phyloP scores from a whole-genome alignment of 2,113 vertebrate genomes.

The Eurystomus gularis region DNA sequence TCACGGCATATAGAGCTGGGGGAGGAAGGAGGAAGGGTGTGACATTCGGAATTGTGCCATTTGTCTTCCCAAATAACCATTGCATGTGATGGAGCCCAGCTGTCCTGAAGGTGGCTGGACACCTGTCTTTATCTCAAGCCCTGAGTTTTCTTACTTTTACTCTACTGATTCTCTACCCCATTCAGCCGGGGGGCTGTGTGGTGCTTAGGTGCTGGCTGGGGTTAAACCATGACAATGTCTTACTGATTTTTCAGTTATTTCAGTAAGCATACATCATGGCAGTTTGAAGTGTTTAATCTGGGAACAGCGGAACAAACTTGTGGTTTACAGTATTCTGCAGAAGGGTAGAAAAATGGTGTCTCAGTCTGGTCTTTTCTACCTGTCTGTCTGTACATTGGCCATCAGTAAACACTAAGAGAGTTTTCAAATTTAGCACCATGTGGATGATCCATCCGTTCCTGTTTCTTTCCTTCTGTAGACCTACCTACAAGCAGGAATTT shows the following conservation, averaged over 20 bases:
- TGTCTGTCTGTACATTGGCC: fast-evolving
- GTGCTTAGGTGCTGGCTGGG: background rate
- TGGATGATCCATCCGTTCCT: background rate
- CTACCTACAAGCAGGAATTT: background rate
- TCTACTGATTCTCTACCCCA: background rate
- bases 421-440: background rate
- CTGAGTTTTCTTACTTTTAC: background rate
- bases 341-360: background rate
- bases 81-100: background rate
- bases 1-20: background rate
- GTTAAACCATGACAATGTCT: background rate
- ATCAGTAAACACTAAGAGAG: background rate
- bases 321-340: background rate
- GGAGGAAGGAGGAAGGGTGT: background rate
- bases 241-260: background rate
- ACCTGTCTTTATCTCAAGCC: background rate
- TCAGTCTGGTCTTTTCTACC: background rate
- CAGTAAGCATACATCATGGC: background rate
- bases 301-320: background rate
- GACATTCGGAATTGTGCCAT: background rate
- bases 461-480: background rate
- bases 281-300: background rate
- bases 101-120: background rate
- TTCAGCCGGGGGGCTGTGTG: background rate
- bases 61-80: background rate